A percentile compares a stretch with the other conserved stretches of the same genome.
phyloP scores from a whole-genome alignment of 35 echinoderm and acorn worm species.

The Lytechinus pictus region DNA sequence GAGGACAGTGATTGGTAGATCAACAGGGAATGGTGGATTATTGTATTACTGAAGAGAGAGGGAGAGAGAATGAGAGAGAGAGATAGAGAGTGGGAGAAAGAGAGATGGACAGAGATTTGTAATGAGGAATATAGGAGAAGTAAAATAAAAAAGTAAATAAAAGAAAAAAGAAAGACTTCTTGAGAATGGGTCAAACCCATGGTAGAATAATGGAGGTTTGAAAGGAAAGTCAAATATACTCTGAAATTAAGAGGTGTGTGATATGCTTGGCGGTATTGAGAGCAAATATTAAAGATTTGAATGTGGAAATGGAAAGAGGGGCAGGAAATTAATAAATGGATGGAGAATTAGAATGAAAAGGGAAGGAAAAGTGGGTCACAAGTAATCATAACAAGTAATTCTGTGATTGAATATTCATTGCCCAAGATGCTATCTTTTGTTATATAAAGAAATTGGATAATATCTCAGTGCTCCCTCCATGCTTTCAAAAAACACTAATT shows the following conservation, averaged over 20 bases:
- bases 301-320: not conserved
- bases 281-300: not conserved
- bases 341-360: not conserved
- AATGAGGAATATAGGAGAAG: not conserved
- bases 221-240: not conserved
- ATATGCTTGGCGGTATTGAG: not conserved
- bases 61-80: not conserved
- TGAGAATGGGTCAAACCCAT: no score
- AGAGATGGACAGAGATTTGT: not conserved
- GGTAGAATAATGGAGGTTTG: not conserved
- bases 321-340: not conserved
- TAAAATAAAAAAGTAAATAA: no score
- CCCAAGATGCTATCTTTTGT: no score
- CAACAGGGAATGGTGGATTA: not conserved
- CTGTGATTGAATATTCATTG: not conserved
- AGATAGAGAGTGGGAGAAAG: not conserved
- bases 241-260: not conserved
- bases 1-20: not conserved
- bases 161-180: not conserved
- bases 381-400: not conserved
- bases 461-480: no score
- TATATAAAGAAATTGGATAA: no score
- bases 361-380: not conserved
- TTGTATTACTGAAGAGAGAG: not conserved
- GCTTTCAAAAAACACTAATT: no score